Conservation (phyloP, 2,797 vertebrate species). For the Ataeniobius toweri region DNA sequence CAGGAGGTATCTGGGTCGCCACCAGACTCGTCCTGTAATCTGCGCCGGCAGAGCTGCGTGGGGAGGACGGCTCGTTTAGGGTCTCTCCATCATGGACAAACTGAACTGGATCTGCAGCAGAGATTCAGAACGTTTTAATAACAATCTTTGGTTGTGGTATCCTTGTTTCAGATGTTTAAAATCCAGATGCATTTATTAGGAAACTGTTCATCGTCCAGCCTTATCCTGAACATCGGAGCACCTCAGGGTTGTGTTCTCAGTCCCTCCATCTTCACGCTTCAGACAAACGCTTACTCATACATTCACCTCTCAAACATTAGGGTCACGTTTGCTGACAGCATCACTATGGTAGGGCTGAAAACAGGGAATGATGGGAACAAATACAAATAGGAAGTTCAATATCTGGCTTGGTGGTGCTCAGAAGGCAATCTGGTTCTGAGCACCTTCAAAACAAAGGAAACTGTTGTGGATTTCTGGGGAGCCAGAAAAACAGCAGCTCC, state of each 20-base stretch:
- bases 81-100: background rate
- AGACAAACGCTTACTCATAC: background rate
- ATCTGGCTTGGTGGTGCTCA: no score
- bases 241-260: background rate
- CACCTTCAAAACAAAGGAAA: background rate
- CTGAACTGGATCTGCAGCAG: slow-evolving; percentile 21
- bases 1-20: background rate
- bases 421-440: no score
- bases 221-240: background rate
- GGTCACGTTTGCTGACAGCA: no score
- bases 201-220: background rate
- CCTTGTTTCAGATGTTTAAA: background rate
- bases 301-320: background rate
- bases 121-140: background rate
- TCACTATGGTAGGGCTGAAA: no score
- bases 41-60: background rate
- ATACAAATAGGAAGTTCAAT: no score
- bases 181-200: background rate
- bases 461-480: background rate
- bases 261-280: background rate
- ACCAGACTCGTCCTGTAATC: background rate
- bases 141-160: no score
- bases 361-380: no score
- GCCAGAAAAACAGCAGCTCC: no score
- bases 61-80: background rate